A percentile compares a stretch with the other conserved stretches of the same genome.
Evolutionary conservation across 1,140 invertebrate species (phyloP).

Genomic region (Laodelphax striatellus): DNA sequence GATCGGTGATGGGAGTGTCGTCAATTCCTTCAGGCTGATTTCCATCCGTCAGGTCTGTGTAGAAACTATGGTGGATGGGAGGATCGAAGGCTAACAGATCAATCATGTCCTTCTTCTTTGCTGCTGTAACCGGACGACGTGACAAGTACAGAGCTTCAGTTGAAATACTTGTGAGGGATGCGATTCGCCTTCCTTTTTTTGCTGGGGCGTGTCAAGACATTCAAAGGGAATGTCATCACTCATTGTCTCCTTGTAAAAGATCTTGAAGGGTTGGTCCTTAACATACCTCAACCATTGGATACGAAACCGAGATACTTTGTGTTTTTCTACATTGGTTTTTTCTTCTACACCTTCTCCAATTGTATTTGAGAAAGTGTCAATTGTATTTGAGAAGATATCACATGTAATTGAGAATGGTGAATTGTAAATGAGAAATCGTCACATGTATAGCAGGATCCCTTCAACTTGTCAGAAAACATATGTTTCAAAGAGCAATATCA

Average conservation of each 20-base stretch:
- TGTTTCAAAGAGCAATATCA: too few species aligned
- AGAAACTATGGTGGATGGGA: constrained; percentile 14
- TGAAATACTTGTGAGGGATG: constrained; percentile 15
- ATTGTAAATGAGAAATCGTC: too few species aligned
- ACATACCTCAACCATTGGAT: constrained; percentile 14
- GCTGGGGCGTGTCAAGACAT: constrained; percentile 7
- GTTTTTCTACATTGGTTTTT: too few species aligned
- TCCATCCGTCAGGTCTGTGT: constrained; percentile 14
- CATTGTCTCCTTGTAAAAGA: constrained; percentile 13
- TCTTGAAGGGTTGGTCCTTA: constrained; percentile 9
- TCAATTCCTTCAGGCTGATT: constrained; percentile 6
- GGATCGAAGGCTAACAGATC: constrained; percentile 15
- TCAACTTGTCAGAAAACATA: too few species aligned
- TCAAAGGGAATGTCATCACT: constrained; percentile 10
- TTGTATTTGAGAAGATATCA: too few species aligned
- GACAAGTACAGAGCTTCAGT: constrained; percentile 10
- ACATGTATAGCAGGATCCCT: too few species aligned
- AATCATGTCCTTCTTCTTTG: constrained; percentile 15
- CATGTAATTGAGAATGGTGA: too few species aligned
- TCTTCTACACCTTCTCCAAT: too few species aligned
- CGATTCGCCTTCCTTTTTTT: constrained; percentile 1
- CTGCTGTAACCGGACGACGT: constrained; percentile 11
- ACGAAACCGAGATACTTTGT: constrained; percentile 10
- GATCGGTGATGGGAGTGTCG: constrained; percentile 1
- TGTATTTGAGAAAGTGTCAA: too few species aligned